Evolutionary conservation across 2,113 vertebrate genomes (phyloP), one percentile per base, ranked within the genome.

Genomic region (Dinomys branickii): DNA sequence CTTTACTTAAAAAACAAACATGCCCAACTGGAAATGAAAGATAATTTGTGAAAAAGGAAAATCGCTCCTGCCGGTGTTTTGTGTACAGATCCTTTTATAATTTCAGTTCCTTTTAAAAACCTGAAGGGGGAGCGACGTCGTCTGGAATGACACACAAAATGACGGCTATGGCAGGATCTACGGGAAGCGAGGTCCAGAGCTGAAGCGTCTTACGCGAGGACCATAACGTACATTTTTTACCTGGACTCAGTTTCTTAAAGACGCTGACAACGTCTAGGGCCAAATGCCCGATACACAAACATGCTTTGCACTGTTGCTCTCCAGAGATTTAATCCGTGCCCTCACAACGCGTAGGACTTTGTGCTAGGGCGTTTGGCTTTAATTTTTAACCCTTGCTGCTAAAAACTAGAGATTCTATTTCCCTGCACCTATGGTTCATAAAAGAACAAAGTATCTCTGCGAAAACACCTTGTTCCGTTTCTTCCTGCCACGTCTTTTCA

Each of bases 1-100:
- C 61, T 84, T 86, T 59, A 81, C 9, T 17, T 86, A 82, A 73
- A 35, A 35, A 88, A 93, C n/a, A 44, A 41, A 63, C 24, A 81
- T 81, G 8, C 10, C 38, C 65, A 89, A 82, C 26, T 54, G 41
- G 20, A 94, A 96, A 88, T 69, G 19, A 75, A 80, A 77, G 50
- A 59, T 19, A 67, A 65, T 82, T 12, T 83, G 67, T 80, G 56
- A 67, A 88, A 75, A 75, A n/a, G 22, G 17, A 9, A 78, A 81
- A 82, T 12, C 52, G 3, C n/a, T 50, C 52, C 10, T 9, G 3
- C 33, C 28, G 12, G 26, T 87, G 65, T 83, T 95, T 38, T 52
- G 4, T 77, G 50, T 41, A 75, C 3, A 67, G n/a, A 88, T 35
- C 1, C 10, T 63, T 63, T 59, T 24, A 58, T 50, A 67, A 90